Conservation (phyloP, 2,113 vertebrate species). For the Laticauda colubrina region DNA sequence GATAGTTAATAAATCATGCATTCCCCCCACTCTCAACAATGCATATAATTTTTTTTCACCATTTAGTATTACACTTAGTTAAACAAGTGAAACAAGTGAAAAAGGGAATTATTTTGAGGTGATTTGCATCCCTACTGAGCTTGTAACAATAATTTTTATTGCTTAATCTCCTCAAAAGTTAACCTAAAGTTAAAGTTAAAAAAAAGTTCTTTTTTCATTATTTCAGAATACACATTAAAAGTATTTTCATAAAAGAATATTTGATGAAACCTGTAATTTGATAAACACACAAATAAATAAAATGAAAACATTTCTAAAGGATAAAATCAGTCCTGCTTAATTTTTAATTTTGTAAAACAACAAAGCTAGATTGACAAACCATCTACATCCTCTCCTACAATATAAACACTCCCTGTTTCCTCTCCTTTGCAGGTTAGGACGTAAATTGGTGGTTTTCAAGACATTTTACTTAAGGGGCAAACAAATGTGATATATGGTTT, state of each 20-base stretch:
- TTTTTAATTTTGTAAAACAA: constrained; percentile 24
- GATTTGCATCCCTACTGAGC: not conserved
- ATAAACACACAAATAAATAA: constrained; percentile 8
- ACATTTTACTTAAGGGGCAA: not conserved
- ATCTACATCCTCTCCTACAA: constrained; percentile 16
- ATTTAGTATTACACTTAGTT: not conserved
- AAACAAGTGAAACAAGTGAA: not conserved
- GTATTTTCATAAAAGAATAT: not conserved
- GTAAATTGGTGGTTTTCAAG: not conserved
- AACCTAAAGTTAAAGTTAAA: not conserved
- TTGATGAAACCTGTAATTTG: not conserved
- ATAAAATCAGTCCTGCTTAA: constrained; percentile 40
- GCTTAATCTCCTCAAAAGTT: not conserved
- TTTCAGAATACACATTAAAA: not conserved
- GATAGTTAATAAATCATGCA: not conserved
- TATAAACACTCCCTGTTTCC: not conserved
- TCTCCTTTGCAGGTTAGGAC: not conserved
- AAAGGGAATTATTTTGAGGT: not conserved
- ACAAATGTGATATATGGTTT: not conserved
- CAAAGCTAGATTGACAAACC: not conserved
- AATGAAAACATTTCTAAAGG: constrained; percentile 44
- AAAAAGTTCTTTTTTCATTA: not conserved
- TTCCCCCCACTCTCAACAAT: too few species aligned
- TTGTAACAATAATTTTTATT: not conserved
- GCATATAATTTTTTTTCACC: not conserved